Percentiles rank a stretch among this genome's conserved stretches.
Conservation (phyloP, 2,888 invertebrate species). For the Ormyrus labotus region DNA sequence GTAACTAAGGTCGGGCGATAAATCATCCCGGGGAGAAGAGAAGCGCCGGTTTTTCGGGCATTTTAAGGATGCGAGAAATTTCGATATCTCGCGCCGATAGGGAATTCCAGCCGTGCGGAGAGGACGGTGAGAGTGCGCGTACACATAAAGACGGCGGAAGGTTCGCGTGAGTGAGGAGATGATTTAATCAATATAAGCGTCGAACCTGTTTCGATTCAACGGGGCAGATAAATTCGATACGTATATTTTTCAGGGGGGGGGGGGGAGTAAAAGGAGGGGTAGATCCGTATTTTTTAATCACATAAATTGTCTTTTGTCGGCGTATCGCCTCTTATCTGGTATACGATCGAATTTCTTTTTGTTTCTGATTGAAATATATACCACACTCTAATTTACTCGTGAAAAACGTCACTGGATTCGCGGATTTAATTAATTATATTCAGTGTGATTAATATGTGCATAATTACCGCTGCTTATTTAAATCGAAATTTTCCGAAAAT, state of each 20-base stretch:
- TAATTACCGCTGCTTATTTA: slow-evolving; percentile 20
- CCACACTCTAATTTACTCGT: slow-evolving; percentile 35
- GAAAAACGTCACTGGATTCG: slow-evolving; percentile 41
- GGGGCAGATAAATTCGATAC: slow-evolving; percentile 52
- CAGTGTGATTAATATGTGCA: slow-evolving; percentile 9
- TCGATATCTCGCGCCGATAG: slow-evolving; percentile 39
- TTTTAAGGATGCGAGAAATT: slow-evolving; percentile 18
- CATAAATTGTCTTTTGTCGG: slow-evolving; percentile 57
- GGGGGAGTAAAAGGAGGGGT: neutral
- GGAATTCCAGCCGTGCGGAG: slow-evolving; percentile 30
- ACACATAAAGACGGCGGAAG: slow-evolving; percentile 36
- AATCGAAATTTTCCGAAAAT: neutral
- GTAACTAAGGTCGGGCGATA: no score
- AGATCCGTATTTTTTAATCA: slow-evolving; percentile 51
- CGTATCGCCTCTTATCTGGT: slow-evolving; percentile 29
- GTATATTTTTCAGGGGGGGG: slow-evolving; percentile 7
- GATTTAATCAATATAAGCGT: slow-evolving; percentile 57
- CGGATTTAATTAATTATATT: slow-evolving; percentile 31
- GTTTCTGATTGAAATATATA: slow-evolving; percentile 36
- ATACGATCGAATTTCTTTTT: neutral
- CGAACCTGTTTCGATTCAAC: slow-evolving; percentile 58
- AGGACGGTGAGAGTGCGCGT: slow-evolving; percentile 32
- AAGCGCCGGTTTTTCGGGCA: slow-evolving; percentile 22
- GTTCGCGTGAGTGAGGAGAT: slow-evolving; percentile 52
- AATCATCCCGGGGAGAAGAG: no score